A percentile compares a stretch with the other conserved stretches of the same genome.
phyloP scores from a whole-genome alignment of 2,797 vertebrate species.

The Pyrrhura leucotis region DNA sequence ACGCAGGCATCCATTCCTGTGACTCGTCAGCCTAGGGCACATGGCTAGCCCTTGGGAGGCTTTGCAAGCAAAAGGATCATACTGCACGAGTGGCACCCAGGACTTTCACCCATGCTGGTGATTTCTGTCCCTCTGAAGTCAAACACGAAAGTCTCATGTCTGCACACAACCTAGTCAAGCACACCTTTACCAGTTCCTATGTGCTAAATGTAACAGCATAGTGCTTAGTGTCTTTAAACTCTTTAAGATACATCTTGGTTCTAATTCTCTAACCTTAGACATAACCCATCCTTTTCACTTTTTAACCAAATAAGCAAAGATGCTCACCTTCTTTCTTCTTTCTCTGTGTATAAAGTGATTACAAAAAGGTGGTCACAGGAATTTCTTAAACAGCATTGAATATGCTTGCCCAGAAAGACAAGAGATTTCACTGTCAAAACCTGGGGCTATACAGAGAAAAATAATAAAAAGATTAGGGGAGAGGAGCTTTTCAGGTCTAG shows the following conservation, averaged over 20 bases:
- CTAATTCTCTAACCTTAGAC: neutral
- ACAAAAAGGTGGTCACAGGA: neutral
- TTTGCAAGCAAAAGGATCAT: neutral
- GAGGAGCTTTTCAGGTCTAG: conserved; percentile 8
- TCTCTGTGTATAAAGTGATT: accelerated
- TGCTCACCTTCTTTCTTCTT: neutral
- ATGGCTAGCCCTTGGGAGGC: neutral
- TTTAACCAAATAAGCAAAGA: neutral
- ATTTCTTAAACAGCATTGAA: neutral
- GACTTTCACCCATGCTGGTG: neutral
- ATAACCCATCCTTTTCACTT: neutral
- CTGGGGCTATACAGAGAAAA: neutral
- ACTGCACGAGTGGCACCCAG: neutral
- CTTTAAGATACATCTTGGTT: neutral
- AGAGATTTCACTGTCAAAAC: neutral
- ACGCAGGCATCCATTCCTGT: neutral
- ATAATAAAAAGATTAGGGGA: conserved; percentile 25
- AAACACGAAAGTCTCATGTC: neutral
- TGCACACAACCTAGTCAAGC: neutral
- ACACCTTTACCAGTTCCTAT: neutral
- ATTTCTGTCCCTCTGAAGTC: neutral
- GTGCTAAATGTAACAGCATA: neutral
- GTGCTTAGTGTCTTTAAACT: neutral
- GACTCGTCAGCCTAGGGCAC: neutral
- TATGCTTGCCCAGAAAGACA: neutral